Base-by-base conservation (phyloP, 2,888 invertebrate genomes). In the Drosophila borborema region DNA sequence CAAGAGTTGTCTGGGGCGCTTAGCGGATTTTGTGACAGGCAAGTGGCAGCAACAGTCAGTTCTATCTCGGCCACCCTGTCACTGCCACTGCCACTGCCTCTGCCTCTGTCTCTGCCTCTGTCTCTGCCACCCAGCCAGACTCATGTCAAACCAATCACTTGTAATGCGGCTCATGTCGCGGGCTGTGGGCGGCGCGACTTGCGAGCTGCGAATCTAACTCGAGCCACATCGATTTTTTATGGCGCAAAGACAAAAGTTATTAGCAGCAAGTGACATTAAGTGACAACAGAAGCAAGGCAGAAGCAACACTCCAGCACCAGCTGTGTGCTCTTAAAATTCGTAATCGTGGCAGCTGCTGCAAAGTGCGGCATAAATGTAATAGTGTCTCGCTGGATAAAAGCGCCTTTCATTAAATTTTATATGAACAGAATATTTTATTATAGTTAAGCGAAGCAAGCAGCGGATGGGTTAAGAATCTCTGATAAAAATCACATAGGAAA, bases 221-320 rank as follows among this genome's bases (percentile, higher is more conserved):
- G 63, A 61, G 58, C 77, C 67, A 65, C 74, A 88, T 86, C 75
- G 84, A 85, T 88, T 80, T 84, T 82, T 55, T 54, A 61, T 65
- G 77, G 62, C 70, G 51, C 40, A 53, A 66, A 78, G 81, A 78
- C 86, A 84, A 74, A 80, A 84, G 80, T 89, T 86, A 86, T 89
- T 86, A 86, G 82, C 85, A 74, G 72, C 55, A 53, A 67, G 55
- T 68, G 82, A 82, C 75, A 77, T 71, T 82, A 80, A 82, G 73
- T 80, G 85, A 79, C 84, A 74, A 72, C 70, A 49, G 51, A 7
- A 48, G 46, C 54, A 12, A 62, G 9, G 48, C 16, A 46, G 54
- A 3, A 46, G 40, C 12, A 28, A 6, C 28, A 28, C 28, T 6
- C 28, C 1, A 56, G 49, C 41, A 18, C 64, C 81, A 16, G 75